Percentiles rank a stretch among this genome's conserved stretches.
Evolutionary conservation across 2,797 vertebrate species (phyloP).

Genomic region (Microhierax caerulescens): DNA sequence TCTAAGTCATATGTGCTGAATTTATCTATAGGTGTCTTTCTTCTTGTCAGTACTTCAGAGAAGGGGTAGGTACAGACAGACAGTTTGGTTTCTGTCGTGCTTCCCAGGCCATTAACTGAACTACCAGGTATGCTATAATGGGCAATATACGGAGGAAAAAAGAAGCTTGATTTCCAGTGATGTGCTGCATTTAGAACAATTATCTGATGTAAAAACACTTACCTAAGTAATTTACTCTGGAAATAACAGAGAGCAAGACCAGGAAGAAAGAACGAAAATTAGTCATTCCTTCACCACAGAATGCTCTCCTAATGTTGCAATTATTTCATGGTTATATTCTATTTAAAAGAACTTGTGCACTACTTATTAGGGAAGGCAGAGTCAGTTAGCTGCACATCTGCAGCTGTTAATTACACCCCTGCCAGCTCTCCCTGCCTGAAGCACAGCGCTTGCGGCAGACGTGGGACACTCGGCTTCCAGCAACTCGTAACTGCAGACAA

Average conservation of each 20-base stretch:
- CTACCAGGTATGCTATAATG: not conserved
- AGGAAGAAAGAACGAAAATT: not conserved
- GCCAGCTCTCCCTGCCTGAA: not conserved
- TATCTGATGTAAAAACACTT: not conserved
- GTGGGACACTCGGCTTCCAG: fast-evolving
- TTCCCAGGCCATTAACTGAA: not conserved
- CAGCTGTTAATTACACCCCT: not conserved
- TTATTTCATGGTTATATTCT: not conserved
- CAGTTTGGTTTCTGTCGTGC: not conserved
- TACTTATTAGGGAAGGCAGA: not conserved
- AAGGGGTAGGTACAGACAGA: not conserved
- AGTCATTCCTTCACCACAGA: not conserved
- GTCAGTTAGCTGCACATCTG: not conserved
- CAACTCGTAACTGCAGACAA: not conserved
- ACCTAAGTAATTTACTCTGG: not conserved
- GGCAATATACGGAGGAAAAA: not conserved
- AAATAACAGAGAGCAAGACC: not conserved
- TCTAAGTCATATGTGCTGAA: not conserved
- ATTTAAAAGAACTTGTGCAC: not conserved
- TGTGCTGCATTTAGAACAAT: not conserved
- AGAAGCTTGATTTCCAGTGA: not conserved
- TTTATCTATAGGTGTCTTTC: not conserved
- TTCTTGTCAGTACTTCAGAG: not conserved
- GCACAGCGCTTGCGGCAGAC: fast-evolving
- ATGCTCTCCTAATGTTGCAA: not conserved